A percentile compares a stretch with the other conserved stretches of the same genome.
phyloP scores from a whole-genome alignment of 2,797 vertebrate species.

The Sebastes taczanowskii region DNA sequence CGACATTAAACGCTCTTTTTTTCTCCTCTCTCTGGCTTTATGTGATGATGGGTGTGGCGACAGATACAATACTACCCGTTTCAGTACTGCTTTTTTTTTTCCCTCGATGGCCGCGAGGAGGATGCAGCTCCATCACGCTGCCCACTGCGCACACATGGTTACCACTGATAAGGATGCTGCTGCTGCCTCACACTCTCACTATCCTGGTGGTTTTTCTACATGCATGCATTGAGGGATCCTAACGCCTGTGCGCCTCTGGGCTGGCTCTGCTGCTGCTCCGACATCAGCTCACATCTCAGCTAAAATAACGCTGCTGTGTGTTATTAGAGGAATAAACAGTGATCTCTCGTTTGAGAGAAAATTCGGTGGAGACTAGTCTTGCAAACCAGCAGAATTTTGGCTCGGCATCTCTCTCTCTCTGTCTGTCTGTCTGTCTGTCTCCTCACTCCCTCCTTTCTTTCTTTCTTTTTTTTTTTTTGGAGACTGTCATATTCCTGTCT shows the following conservation, averaged over 20 bases:
- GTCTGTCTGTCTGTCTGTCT: not conserved
- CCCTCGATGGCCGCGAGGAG: conserved; percentile 48
- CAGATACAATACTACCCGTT: conserved; percentile 49
- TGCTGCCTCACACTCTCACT: conserved; percentile 22
- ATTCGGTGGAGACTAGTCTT: not conserved
- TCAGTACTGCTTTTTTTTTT: not conserved
- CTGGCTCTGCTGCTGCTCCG: conserved; percentile 27
- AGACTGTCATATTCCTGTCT: conserved; percentile 33
- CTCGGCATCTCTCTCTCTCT: not conserved
- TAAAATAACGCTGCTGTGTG: conserved; percentile 16
- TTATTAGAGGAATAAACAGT: conserved; percentile 11
- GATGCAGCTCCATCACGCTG: conserved; percentile 54
- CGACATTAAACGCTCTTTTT: conserved; percentile 43
- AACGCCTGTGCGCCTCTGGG: conserved; percentile 49
- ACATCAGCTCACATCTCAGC: conserved; percentile 38
- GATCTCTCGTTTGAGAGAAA: not conserved
- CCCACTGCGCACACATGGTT: conserved; percentile 67
- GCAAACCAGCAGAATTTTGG: conserved; percentile 18
- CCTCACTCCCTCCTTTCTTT: not conserved
- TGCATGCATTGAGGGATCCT: conserved; percentile 52
- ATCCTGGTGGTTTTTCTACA: conserved; percentile 36
- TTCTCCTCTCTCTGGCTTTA: conserved; percentile 36
- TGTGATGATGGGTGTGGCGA: conserved; percentile 81
- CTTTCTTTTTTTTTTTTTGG: not conserved
- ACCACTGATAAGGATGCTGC: conserved; percentile 40